phyloP scores from a whole-genome alignment of 2,888 invertebrate species.

The Caenorhabditis sp. region DNA sequence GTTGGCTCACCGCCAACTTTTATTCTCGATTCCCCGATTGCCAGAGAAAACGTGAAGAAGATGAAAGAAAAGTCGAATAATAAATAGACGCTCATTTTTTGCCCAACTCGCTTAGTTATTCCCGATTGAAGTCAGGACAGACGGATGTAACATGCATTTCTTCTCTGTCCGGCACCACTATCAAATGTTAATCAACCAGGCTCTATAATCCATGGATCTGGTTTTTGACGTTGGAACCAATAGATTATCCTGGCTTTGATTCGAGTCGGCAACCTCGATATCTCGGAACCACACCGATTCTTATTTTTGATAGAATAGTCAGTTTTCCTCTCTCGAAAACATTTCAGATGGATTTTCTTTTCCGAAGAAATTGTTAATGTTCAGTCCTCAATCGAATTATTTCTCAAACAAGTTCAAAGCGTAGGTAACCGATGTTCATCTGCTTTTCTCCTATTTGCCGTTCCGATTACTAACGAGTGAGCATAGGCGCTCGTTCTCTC shows the following conservation, averaged over 20 bases:
- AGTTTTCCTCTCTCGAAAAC: too few relatives aligned
- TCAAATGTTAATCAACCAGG: too few relatives aligned
- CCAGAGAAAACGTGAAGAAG: slow-evolving; percentile 5
- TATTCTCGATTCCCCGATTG: neutral
- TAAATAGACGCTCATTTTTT: slow-evolving; percentile 47
- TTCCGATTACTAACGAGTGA: slow-evolving; percentile 46
- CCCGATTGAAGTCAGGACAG: neutral
- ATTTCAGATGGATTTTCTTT: too few relatives aligned
- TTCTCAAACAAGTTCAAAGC: slow-evolving; percentile 7
- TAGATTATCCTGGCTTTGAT: too few relatives aligned
- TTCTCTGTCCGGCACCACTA: slow-evolving; percentile 7
- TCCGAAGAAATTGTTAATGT: neutral
- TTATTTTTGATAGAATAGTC: too few relatives aligned
- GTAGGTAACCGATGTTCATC: slow-evolving; percentile 12
- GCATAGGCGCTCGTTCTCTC: slow-evolving; percentile 33
- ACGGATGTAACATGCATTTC: too few relatives aligned
- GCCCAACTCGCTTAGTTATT: neutral
- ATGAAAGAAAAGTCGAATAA: slow-evolving; percentile 56
- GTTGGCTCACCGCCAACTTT: slow-evolving; percentile 56
- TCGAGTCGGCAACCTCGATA: too few relatives aligned
- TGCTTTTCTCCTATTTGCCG: slow-evolving; percentile 38
- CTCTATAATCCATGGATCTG: too few relatives aligned
- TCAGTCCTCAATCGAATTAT: too few relatives aligned
- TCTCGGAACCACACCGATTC: too few relatives aligned
- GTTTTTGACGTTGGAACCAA: too few relatives aligned